Evolutionary conservation across 2,113 vertebrate genomes (phyloP).

Genomic region (Gambusia affinis): DNA sequence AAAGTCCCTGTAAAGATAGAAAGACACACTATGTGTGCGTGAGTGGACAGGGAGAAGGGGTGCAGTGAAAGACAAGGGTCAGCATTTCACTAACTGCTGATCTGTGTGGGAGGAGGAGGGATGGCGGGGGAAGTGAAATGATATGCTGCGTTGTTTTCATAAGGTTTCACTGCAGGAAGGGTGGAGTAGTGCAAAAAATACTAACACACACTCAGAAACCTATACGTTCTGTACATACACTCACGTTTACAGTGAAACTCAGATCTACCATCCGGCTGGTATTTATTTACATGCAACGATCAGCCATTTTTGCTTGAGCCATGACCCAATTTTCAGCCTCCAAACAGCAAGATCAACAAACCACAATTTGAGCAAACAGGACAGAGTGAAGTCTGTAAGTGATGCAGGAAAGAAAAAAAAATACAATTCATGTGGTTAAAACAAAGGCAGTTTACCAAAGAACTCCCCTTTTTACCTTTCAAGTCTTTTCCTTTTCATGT

Average conservation of each 20-base stretch:
- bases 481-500: constrained; percentile 30
- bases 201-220: constrained; percentile 15
- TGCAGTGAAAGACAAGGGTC: constrained; percentile 73
- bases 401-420: constrained; percentile 11
- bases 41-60: constrained; percentile 59
- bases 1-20: too few species aligned
- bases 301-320: constrained; percentile 55
- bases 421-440: constrained; percentile 20
- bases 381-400: constrained; percentile 22
- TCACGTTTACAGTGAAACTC: constrained; percentile 4
- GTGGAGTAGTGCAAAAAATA: constrained; percentile 44
- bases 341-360: constrained; percentile 54
- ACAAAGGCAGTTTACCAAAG: constrained; percentile 65
- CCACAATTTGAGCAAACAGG: constrained; percentile 18
- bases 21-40: constrained; percentile 17
- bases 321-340: constrained; percentile 68
- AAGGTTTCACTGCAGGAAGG: constrained; percentile 67
- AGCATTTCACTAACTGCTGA: constrained; percentile 78
- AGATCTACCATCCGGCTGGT: constrained; percentile 20
- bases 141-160: constrained; percentile 68
- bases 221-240: background rate
- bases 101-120: constrained; percentile 58
- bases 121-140: constrained; percentile 32
- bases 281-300: constrained; percentile 39
- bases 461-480: constrained; percentile 35